Evolutionary conservation across 1,140 invertebrate genomes (phyloP), one percentile per base, ranked within the genome.

Genomic region (Heliothis virescens): DNA sequence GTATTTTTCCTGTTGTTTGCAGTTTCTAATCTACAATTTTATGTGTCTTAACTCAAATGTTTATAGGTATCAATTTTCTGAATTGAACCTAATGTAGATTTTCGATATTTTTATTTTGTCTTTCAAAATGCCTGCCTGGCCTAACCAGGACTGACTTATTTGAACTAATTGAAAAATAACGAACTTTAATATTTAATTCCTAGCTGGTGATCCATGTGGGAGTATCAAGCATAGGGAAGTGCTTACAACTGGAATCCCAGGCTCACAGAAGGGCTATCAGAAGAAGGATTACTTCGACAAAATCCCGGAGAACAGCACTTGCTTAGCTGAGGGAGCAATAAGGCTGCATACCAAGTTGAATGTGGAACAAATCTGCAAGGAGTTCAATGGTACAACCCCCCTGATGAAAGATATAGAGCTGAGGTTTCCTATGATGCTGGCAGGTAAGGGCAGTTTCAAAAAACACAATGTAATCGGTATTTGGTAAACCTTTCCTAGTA

Each of bases 201-300:
- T 85, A 97, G 96, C 91, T 97, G 55, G 95, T 96, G 82, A 92
- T 97, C 55, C 96, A 97, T 86, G 95, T 96, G 15, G 96, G 96
- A 21, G 96, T 97, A n/a, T 96, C 96, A 1, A 63, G 82, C 26
- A 63, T 89, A 50, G 95, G 96, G 0, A 85, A 94, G 21, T 91
- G 91, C 79, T 87, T 97, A 12, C 96, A 94, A 2, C 89, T 97
- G 73, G 97, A 97, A 92, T 92, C 84, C 16, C 92, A 89, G 74
- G 96, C 96, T 7, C 91, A 95, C 80, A 94, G 89, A 52, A 89
- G 81, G 96, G 96, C 10, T 97, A 97, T 83, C 79, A 88, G 3
- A 91, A 85, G 75, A 50, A 62, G 18, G 93, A 97, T 94, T 92
- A 94, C 91, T 89, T 90, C 53, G 93, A 92, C 82, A 85, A 92